Evolutionary conservation across 53 echinoderm and acorn worm genomes (phyloP).

Genomic region (Patiria pectinifera): DNA sequence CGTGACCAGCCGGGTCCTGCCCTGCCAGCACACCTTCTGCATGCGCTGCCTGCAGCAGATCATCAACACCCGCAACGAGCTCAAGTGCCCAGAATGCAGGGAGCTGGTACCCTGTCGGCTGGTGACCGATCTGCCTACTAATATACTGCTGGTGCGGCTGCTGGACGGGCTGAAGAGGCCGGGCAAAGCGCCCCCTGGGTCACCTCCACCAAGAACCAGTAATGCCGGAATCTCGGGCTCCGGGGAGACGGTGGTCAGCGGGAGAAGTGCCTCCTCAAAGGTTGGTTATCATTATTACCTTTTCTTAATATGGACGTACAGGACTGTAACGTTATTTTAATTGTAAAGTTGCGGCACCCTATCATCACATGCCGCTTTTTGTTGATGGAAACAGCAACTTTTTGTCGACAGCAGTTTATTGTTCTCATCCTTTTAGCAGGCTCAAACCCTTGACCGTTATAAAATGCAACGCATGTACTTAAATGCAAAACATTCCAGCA

Average conservation of each 20-base stretch:
- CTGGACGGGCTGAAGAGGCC: conserved; percentile 86
- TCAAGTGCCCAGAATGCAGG: conserved; percentile 93
- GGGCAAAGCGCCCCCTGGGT: conserved; percentile 15
- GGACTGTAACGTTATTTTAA: no score
- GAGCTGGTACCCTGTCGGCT: conserved; percentile 75
- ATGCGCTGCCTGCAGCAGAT: conserved; percentile 91
- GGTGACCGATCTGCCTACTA: conserved; percentile 95
- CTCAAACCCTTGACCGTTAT: no score
- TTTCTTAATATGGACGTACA: no score
- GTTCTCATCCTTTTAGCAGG: no score
- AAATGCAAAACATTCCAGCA: no score
- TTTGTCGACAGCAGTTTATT: no score
- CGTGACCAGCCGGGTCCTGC: conserved; percentile 86
- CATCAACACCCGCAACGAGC: conserved; percentile 78
- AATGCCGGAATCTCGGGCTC: conserved; percentile 11
- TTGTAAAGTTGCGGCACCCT: no score
- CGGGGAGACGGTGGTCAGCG: conserved; percentile 25
- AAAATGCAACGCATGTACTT: no score
- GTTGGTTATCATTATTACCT: conserved; percentile 18
- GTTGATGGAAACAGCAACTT: no score
- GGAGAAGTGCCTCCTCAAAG: conserved; percentile 62
- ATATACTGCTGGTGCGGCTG: conserved; percentile 90
- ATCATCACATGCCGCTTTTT: no score
- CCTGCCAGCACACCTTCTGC: conserved; percentile 96
- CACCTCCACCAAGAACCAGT: conserved; percentile 42